Evolutionary conservation across 2,113 vertebrate genomes (phyloP).

Genomic region (Rhombomys opimus): DNA sequence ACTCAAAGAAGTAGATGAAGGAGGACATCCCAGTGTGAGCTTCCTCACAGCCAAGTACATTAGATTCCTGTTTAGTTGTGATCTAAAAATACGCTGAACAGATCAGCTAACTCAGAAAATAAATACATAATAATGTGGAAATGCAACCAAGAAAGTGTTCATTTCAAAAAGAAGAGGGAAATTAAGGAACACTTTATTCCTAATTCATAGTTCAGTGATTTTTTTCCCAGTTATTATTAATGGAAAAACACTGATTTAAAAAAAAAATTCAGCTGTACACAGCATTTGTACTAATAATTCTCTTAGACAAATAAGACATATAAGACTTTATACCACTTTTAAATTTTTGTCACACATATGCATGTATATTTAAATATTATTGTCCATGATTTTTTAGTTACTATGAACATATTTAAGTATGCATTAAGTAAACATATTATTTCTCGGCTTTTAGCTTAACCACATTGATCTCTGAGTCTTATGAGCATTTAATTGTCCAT

Average conservation of each 20-base stretch:
- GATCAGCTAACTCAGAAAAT: constrained; percentile 26
- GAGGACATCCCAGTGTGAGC: neutral
- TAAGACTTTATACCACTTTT: neutral
- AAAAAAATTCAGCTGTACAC: neutral
- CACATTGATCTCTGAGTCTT: neutral
- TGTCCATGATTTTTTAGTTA: neutral
- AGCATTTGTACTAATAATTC: neutral
- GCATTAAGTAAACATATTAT: neutral
- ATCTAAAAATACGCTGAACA: constrained; percentile 66
- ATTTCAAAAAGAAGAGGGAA: neutral
- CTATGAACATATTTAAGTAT: neutral
- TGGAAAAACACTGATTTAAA: neutral
- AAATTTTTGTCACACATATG: neutral
- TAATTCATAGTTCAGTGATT: neutral
- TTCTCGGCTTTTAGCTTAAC: neutral
- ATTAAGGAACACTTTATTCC: neutral
- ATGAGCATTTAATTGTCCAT: neutral
- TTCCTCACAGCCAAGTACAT: constrained; percentile 45
- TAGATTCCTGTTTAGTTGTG: constrained; percentile 26
- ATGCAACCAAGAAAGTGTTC: constrained; percentile 10
- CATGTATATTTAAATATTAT: neutral
- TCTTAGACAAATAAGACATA: neutral
- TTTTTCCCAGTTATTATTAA: neutral
- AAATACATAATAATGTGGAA: neutral
- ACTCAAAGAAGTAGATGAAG: constrained; percentile 48